phyloP scores from a whole-genome alignment of 2,888 invertebrate genomes.

The Apotomis turbidana region DNA sequence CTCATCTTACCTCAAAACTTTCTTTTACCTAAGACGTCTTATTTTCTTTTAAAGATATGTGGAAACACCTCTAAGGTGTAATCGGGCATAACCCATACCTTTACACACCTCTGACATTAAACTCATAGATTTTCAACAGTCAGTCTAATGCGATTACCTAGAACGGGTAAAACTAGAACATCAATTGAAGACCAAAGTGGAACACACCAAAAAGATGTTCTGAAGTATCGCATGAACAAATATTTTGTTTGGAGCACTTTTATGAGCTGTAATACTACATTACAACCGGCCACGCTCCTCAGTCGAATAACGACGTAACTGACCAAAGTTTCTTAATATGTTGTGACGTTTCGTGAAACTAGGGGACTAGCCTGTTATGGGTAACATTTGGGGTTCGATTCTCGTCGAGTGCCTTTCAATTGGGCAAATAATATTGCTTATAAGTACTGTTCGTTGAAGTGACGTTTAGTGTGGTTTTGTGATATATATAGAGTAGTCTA shows the following conservation, averaged over 20 bases:
- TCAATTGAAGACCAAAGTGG: slow-evolving; percentile 5
- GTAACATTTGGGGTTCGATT: slow-evolving; percentile 18
- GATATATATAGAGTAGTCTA: too few relatives aligned
- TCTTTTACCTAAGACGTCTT: too few relatives aligned
- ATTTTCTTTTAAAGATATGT: too few relatives aligned
- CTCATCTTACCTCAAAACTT: too few relatives aligned
- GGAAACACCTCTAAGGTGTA: too few relatives aligned
- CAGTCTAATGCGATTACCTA: too few relatives aligned
- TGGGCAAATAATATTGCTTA: slow-evolving; percentile 1
- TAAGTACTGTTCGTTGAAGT: neutral
- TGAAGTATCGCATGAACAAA: slow-evolving; percentile 55
- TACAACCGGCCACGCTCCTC: slow-evolving; percentile 49
- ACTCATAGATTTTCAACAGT: too few relatives aligned
- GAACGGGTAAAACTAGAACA: too few relatives aligned
- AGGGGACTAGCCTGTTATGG: neutral
- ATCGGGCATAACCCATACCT: too few relatives aligned
- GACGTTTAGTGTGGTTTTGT: neutral
- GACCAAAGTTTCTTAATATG: neutral
- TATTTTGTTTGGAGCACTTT: slow-evolving; percentile 58
- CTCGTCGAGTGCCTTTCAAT: slow-evolving; percentile 8
- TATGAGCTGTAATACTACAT: slow-evolving; percentile 56
- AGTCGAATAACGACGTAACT: slow-evolving; percentile 1
- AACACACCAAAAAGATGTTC: slow-evolving; percentile 46
- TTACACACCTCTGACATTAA: too few relatives aligned
- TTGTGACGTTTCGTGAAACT: neutral